Base-by-base conservation (phyloP, 2,888 invertebrate species). In the Trypoxylon attenuatum region DNA sequence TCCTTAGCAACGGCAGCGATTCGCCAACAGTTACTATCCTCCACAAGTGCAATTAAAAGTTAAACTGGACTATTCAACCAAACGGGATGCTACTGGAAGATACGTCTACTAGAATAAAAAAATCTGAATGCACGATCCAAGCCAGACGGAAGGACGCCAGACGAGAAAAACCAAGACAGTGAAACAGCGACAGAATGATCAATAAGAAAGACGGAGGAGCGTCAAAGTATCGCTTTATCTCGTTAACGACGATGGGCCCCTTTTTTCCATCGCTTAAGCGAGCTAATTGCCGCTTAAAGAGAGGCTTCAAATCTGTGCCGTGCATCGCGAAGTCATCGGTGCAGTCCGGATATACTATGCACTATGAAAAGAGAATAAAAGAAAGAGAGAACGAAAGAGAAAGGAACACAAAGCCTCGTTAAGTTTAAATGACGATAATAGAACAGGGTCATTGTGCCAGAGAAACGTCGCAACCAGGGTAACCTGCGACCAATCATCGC, bases 361-460 rank as follows among this genome's bases (percentile, higher is more conserved):
- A n/a, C n/a, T n/a, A n/a, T n/a, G n/a, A n/a, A n/a, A n/a, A n/a
- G n/a, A n/a, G n/a, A n/a, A n/a, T n/a, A n/a, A n/a, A n/a, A n/a
- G n/a, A 42, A 15, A 19, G 27, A 15, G 23, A 39, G 8, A 33
- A 10, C 10, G 33, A 5, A 13, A 29, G 33, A 56, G 21, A 50
- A 63, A 68, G 39, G 64, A 71, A 69, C 47, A 73, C 81, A 78
- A 78, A 80, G 80, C 75, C 78, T 82, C 82, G 78, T 83, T 83
- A 83, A 80, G 74, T 73, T 77, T 62, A 63, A 70, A 78, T 73
- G 76, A 79, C 77, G 80, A 80, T 79, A 79, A 78, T 64, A 76
- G 77, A 64, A 68, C 43, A 41, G 59, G 70, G 68, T 68, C 68
- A 64, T 53, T 56, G 67, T 54, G 63, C 63, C 61, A 46, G 18